Evolutionary conservation across 2,888 invertebrate genomes (phyloP), one percentile per base, ranked within the genome.

Genomic region (Caenorhabditis japonica): DNA sequence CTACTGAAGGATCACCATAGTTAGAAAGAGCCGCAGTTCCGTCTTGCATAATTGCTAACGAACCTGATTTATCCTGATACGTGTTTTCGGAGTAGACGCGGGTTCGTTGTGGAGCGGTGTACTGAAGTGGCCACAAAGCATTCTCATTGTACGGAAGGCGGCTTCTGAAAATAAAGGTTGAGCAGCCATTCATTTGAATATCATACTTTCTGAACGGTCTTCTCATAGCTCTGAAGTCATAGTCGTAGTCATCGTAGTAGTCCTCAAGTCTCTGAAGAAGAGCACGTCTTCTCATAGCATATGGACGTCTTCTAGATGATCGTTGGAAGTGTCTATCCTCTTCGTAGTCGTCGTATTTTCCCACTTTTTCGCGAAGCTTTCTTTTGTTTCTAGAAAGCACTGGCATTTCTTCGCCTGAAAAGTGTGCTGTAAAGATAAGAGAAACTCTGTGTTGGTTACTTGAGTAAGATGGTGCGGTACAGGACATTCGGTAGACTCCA

Each of bases 401-500:
- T 62, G 74, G 74, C 13, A 73, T n/a, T 15, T 49, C 73, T 36
- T 73, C 66, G 36, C 49, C 73, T 68, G 39, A 38, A 64, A 17
- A 10, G 33, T 38, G 4, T 8, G 12, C 8, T 46, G 39, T 17
- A 3, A 36, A 38, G 17, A 17, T 19, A 23, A 13, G n/a, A 4
- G 7, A 38, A 23, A 1, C 1, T 12, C 12, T n/a, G n/a, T n/a
- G n/a, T n/a, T n/a, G n/a, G n/a, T 38, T n/a, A 69, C 68, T 59
- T 23, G 69, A 71, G 10, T 60, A 64, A 21, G 62, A 49, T 17
- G 44, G 46, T 12, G 61, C n/a, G 10, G 12, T 39, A 36, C 82
- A 82, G 0, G 69, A 68, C 69, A 84, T 74, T 10, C 84, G 79
- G 43, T 75, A 82, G 5, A 84, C 69, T 17, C 76, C 72, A 25